A percentile compares a stretch with the other conserved stretches of the same genome.
Evolutionary conservation across 2,797 vertebrate genomes (phyloP).

Genomic region (Oophaga sylvatica): DNA sequence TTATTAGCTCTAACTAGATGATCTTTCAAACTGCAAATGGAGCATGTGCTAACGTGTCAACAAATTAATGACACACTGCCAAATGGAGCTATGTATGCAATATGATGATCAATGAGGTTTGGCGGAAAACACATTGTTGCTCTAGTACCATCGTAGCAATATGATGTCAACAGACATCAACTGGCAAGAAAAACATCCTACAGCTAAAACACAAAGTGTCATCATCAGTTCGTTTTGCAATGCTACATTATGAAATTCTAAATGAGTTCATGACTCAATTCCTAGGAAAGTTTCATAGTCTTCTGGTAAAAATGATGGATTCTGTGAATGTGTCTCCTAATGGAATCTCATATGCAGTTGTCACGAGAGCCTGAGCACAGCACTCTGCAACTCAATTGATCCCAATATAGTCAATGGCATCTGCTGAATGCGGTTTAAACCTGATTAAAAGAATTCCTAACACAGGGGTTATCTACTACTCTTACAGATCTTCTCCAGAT

Average conservation of each 20-base stretch:
- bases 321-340: no score
- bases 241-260: background rate
- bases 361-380: no score
- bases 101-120: background rate
- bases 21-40: background rate
- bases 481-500: no score
- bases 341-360: no score
- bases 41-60: background rate
- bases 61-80: background rate
- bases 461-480: no score
- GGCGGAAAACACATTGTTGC: background rate
- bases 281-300: background rate
- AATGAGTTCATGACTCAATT: background rate
- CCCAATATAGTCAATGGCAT: no score
- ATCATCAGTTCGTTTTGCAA: background rate
- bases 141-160: background rate
- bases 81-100: background rate
- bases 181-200: background rate
- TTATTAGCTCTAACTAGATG: background rate
- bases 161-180: background rate
- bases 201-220: background rate
- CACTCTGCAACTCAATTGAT: no score
- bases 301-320: no score
- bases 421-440: no score
- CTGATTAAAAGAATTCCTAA: no score